phyloP scores from a whole-genome alignment of 2,113 vertebrate genomes.

The Mormoops blainvillei region DNA sequence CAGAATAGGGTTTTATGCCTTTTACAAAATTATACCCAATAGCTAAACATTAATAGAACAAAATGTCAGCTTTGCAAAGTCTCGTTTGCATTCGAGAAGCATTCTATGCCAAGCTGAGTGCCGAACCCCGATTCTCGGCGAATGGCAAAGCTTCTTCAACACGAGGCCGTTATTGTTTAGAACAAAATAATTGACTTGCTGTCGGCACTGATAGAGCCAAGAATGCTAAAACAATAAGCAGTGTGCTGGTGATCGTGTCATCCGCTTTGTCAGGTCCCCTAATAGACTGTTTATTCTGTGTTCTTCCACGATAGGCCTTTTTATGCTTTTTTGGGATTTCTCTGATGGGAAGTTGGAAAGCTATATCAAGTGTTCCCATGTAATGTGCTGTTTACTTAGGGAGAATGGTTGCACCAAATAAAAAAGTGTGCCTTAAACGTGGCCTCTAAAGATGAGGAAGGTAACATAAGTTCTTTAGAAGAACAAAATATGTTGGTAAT shows the following conservation, averaged over 20 bases:
- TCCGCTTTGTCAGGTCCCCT: not conserved
- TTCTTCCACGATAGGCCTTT: not conserved
- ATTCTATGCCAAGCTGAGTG: not conserved
- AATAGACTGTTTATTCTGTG: not conserved
- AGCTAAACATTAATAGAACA: conserved; percentile 31
- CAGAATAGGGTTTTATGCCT: conserved; percentile 8
- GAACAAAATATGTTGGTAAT: not conserved
- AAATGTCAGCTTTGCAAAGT: not conserved
- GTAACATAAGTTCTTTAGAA: not conserved
- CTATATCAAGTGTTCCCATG: not conserved
- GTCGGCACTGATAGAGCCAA: not conserved
- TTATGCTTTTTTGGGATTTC: not conserved
- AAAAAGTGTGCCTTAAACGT: not conserved
- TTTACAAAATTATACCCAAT: not conserved
- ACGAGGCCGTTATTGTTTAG: conserved; percentile 24
- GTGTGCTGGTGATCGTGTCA: not conserved
- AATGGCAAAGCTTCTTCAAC: not conserved
- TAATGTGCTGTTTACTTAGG: not conserved
- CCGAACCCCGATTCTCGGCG: not conserved
- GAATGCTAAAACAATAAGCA: conserved; percentile 13
- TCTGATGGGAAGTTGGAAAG: not conserved
- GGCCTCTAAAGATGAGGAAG: not conserved
- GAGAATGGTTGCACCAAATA: not conserved
- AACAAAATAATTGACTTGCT: conserved; percentile 49
- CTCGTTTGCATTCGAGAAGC: conserved; percentile 39